Percentiles rank a stretch among this genome's conserved stretches.
Evolutionary conservation across 2,797 vertebrate species (phyloP).

Genomic region (Girardinus metallicus): DNA sequence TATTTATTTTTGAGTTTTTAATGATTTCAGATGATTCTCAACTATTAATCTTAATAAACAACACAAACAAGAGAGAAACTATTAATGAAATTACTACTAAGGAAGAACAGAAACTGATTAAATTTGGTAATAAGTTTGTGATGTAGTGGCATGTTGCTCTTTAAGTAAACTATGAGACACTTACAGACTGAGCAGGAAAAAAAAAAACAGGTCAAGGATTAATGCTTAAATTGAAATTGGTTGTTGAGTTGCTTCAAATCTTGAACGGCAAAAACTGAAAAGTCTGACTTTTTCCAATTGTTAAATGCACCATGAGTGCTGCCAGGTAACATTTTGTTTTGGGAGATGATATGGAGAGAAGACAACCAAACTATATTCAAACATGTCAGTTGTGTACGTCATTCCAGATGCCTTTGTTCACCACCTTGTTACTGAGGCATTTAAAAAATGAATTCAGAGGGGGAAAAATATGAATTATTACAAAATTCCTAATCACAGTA

Average conservation of each 20-base stretch:
- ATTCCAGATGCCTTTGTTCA: no score
- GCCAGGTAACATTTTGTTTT: not conserved
- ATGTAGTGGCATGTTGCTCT: not conserved
- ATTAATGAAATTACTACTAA: not conserved
- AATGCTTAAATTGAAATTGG: no score
- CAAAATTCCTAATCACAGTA: not conserved
- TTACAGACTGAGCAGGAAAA: slow-evolving; percentile 3
- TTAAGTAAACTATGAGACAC: not conserved
- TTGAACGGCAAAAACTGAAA: no score
- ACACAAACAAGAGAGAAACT: no score
- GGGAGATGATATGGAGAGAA: not conserved
- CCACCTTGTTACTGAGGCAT: not conserved
- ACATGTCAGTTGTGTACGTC: no score
- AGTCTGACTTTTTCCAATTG: not conserved
- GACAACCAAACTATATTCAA: not conserved
- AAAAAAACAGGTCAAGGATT: not conserved
- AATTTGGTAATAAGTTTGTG: not conserved
- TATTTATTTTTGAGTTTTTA: not conserved
- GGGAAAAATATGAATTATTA: not conserved
- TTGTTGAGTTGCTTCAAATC: not conserved
- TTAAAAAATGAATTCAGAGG: not conserved
- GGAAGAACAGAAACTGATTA: not conserved
- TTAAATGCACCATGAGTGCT: not conserved
- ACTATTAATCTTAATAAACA: not conserved
- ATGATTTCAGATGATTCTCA: not conserved